These are phyloP conservation scores for Vipera latastei DNA, from an alignment of 2,797 vertebrate genomes.

Conservation along the genomic window DNA sequence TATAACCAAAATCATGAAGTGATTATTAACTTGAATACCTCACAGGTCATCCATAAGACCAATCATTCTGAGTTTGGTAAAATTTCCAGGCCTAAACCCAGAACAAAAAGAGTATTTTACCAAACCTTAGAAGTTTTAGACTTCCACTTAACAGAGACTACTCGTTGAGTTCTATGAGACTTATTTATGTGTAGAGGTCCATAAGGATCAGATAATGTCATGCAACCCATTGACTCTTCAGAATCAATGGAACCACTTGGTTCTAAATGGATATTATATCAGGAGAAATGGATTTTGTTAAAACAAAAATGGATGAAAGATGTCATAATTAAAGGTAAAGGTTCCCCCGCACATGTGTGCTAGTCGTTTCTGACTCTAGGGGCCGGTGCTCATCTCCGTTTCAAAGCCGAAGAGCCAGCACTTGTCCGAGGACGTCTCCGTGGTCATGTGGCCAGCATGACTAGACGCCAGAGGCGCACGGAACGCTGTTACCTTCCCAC, in stretches of 20 bases:
- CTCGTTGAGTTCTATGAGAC: not conserved
- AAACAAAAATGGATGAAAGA: not conserved
- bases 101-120: not conserved
- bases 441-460: too few relatives aligned
- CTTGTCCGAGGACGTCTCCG: too few relatives aligned
- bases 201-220: not conserved
- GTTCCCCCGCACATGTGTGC: too few relatives aligned
- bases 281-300: not conserved
- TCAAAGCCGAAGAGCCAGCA: too few relatives aligned
- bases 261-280: not conserved
- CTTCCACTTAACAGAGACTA: not conserved
- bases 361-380: too few relatives aligned
- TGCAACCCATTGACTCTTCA: not conserved
- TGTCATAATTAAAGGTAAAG: not conserved
- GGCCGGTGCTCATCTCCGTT: too few relatives aligned
- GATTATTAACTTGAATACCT: not conserved
- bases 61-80: not conserved
- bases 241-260: not conserved
- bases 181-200: not conserved
- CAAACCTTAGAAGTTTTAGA: not conserved
- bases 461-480: too few relatives aligned
- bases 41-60: not conserved
- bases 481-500: too few relatives aligned
- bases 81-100: not conserved
- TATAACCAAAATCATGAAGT: not conserved